A percentile compares a stretch with the other conserved stretches of the same genome.
These are phyloP conservation scores for Anthopleura sola DNA, from an alignment of 64 coral and sea anemone genomes.

Conservation along the genomic window DNA sequence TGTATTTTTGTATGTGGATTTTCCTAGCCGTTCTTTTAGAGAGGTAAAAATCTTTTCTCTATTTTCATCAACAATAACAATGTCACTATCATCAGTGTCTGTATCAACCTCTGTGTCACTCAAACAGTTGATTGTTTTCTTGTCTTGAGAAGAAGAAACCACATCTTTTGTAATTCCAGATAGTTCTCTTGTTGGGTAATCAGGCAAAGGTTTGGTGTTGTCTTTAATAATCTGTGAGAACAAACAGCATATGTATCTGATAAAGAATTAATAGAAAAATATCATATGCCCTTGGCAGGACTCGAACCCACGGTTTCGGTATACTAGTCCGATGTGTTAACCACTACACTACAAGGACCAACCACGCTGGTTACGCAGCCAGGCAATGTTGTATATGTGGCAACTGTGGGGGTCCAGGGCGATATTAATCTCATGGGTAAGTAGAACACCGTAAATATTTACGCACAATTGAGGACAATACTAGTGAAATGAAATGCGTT, in stretches of 20 bases:
- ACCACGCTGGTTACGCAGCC: no score
- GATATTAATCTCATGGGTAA: no score
- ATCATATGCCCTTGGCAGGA: no score
- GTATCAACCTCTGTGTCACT: constrained; percentile 31
- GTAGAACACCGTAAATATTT: no score
- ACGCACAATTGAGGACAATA: no score
- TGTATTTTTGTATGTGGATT: background rate
- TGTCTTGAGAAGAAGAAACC: background rate
- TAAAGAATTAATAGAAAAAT: no score
- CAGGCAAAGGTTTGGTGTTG: background rate
- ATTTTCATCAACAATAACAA: constrained; percentile 16
- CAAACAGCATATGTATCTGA: background rate
- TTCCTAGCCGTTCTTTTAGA: background rate
- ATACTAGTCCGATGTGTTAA: no score
- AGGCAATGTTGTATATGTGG: no score
- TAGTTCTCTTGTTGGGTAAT: background rate
- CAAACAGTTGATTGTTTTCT: background rate
- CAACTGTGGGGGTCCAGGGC: no score
- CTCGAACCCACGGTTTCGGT: no score
- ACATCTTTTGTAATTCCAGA: background rate
- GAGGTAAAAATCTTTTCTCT: constrained; percentile 29
- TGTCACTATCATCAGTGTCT: constrained; percentile 37
- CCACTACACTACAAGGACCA: no score
- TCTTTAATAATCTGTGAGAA: background rate
- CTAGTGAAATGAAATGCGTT: no score